A percentile compares a stretch with the other conserved stretches of the same genome.
Evolutionary conservation across 2,113 vertebrate species (phyloP).

Genomic region (Nibea albiflora): DNA sequence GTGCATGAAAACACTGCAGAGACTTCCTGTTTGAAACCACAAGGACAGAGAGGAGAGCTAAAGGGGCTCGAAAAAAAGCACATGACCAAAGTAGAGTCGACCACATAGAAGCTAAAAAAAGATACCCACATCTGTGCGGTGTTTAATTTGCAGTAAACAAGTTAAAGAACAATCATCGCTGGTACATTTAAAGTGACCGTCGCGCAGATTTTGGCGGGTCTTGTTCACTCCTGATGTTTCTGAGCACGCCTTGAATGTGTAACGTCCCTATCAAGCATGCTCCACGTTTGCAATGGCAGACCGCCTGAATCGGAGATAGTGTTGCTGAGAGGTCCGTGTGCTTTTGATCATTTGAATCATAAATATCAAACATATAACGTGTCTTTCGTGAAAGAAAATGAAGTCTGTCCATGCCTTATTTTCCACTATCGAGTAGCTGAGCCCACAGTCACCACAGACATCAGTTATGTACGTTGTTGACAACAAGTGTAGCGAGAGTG

Average conservation of each 20-base stretch:
- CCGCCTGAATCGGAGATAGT: not conserved
- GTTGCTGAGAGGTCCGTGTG: not conserved
- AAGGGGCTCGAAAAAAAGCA: not conserved
- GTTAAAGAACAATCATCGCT: not conserved
- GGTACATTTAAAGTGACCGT: no score
- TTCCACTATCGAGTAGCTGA: not conserved
- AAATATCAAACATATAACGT: not conserved
- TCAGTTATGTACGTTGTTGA: not conserved
- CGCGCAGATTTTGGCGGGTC: not conserved
- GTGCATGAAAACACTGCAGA: not conserved
- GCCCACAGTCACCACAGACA: not conserved
- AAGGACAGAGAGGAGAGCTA: constrained; percentile 4
- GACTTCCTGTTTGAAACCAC: constrained; percentile 33
- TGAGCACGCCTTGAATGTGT: not conserved
- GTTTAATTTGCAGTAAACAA: constrained; percentile 21
- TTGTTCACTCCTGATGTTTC: not conserved
- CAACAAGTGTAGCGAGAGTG: constrained; percentile 1
- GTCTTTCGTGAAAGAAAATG: not conserved
- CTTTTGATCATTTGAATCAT: not conserved
- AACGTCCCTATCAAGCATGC: no score
- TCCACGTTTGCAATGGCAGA: not conserved
- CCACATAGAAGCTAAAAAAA: constrained; percentile 28
- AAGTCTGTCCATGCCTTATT: not conserved
- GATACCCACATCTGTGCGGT: no score
- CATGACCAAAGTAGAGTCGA: not conserved